These are phyloP conservation scores for Tonatia bakeri DNA, from an alignment of 2,113 vertebrate genomes.

Conservation along the genomic window DNA sequence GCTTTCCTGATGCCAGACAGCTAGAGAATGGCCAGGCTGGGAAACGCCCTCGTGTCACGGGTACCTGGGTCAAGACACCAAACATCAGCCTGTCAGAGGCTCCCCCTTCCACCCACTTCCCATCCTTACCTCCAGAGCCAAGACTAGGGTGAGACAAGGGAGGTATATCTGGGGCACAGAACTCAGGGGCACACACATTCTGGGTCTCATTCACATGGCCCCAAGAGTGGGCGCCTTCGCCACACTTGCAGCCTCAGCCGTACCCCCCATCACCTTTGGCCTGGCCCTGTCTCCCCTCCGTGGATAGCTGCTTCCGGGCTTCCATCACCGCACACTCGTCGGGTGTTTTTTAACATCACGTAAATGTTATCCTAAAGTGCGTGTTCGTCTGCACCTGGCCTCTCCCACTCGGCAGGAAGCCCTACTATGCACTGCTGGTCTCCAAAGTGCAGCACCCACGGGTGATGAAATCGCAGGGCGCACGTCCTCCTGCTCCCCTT, in stretches of 20 bases:
- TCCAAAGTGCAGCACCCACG: not conserved
- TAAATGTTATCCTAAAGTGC: not conserved
- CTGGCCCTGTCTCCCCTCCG: not conserved
- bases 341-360: not conserved
- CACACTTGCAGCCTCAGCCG: not conserved
- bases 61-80: not conserved
- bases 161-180: not conserved
- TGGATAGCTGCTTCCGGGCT: not conserved
- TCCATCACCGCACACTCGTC: not conserved
- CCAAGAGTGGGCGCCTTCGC: not conserved
- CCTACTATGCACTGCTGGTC: accelerated
- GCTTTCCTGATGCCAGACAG: not conserved
- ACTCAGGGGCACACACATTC: not conserved
- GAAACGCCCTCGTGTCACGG: not conserved
- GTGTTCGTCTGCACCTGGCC: not conserved
- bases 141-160: not conserved
- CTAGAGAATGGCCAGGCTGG: slow-evolving; percentile 30
- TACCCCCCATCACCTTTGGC: not conserved
- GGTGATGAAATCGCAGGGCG: not conserved
- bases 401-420: not conserved
- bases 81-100: not conserved
- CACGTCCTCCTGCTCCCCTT: not conserved
- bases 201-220: not conserved
- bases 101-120: too few species aligned
- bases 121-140: not conserved